Base-by-base conservation (phyloP, 2,888 invertebrate species). In the Epinotia nisella region DNA sequence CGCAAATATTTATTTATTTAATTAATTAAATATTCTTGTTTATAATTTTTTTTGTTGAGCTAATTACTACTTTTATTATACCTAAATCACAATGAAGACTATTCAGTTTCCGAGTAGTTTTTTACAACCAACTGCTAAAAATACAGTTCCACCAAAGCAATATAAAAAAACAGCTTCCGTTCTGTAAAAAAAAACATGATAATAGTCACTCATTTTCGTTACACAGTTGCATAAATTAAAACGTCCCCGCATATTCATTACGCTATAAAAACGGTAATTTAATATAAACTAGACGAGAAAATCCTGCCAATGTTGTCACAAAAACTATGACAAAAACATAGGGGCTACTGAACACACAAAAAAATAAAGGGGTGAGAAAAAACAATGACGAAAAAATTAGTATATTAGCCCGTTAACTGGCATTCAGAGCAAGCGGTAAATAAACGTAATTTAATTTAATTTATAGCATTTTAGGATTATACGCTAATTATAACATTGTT, bases 261-360 rank as follows among this genome's bases (percentile, higher is more conserved):
- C 89, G 75, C 75, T 77, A 88, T 80, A 92, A 92, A 92, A 92
- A 91, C 86, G 81, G 92, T 93, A 93, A 93, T 93, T 92, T 92
- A 92, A 93, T 93, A 93, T 92, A 93, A 93, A 92, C 88, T 90
- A 91, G 88, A 89, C 83, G 90, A 92, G 90, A 90, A 88, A 92
- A 92, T 90, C 89, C 83, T 79, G 91, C 90, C 87, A 93, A 91
- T 91, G 85, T 83, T 80, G 80, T 74, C 79, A 86, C 83, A 90
- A 91, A 91, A 90, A 90, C 78, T 78, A 80, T 66, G 81, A 81
- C 79, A 90, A 90, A 92, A 92, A 90, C 84, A 76, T 74, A 84
- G 85, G 85, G 82, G 88, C 87, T 86, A 85, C 85, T 81, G 87
- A 78, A 71, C 74, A 75, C 77, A 81, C 81, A 24, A 86, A 90